phyloP scores from a whole-genome alignment of 2,888 invertebrate species.

The Eurytoma adleriae region DNA sequence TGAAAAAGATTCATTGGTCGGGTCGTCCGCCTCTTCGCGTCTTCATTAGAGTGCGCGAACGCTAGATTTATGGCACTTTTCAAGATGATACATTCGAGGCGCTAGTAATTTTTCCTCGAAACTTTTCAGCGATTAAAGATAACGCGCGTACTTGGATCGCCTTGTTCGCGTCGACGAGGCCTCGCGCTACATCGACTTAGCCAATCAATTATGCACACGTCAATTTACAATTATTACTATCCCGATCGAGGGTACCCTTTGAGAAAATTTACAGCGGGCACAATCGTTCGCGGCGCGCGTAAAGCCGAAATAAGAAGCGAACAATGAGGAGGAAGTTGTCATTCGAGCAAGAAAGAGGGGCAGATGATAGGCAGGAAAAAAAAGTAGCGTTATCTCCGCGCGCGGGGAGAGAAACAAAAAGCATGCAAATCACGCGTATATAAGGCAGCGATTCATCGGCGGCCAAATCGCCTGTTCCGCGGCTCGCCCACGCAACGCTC shows the following conservation, averaged over 20 bases:
- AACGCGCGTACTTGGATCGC: background rate
- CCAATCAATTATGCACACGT: too few species aligned
- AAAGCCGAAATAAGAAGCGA: too few species aligned
- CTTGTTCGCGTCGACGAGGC: too few species aligned
- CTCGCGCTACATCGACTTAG: too few species aligned
- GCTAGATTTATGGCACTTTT: background rate
- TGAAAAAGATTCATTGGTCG: constrained; percentile 21
- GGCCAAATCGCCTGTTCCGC: background rate
- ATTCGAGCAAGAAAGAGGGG: too few species aligned
- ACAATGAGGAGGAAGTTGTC: too few species aligned
- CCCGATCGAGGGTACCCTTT: too few species aligned
- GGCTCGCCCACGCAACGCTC: background rate
- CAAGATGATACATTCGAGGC: background rate
- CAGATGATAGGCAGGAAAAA: too few species aligned
- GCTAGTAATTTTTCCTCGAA: background rate
- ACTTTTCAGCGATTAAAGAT: background rate
- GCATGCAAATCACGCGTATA: constrained; percentile 19
- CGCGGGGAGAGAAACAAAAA: background rate
- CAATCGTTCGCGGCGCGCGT: too few species aligned
- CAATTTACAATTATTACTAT: too few species aligned
- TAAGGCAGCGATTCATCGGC: constrained; percentile 1
- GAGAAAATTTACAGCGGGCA: too few species aligned
- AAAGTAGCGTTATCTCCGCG: too few species aligned
- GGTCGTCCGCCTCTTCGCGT: background rate
- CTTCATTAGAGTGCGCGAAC: background rate